Base-by-base conservation (phyloP, 2,113 vertebrate genomes). In the Serranochromis macrocephalus region DNA sequence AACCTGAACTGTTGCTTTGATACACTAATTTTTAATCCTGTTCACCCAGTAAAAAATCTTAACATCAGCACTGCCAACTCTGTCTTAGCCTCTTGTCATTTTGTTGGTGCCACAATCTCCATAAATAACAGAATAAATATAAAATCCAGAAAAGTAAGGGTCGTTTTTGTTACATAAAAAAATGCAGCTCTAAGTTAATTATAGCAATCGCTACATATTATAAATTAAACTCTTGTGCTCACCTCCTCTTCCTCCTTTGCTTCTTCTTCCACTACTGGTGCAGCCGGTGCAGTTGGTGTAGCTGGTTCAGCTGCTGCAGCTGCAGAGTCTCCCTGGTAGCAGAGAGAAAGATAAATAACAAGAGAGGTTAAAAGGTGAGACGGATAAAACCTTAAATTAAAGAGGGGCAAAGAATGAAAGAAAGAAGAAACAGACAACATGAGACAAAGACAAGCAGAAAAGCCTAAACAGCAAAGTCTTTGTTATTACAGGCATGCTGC, bases 291-390 rank as follows among this genome's bases (percentile, higher is more conserved):
- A 31, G 85, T 90, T 84, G 91, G 66, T 47, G 71, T 29, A 81
- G 83, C 14, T 47, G 73, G 42, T 49, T 31, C 78, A 58, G 89
- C 90, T 24, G 90, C 61, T 36, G 91, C 78, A 40, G 83, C 91
- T 85, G 91, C 88, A 79, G 94, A 90, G 24, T 94, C 92, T 45
- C 92, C 91, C 95, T 96, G 92, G 31, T 68, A 88, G 81, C 84
- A 90, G 13, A 90, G 55, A 87, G 36, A 82, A 57, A 81, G 33
- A 47, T 6, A 11, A 81, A 31, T 45, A 80, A 84, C 17, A 87
- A 38, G 16, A 55, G 5, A 63, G 19, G 40, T 88, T 81, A 66
- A 40, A 90, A 81, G 45, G 8, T 38, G 58, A 88, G 61, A 75
- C 3, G 21, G 9, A 40, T 21, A 14, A 31, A 8, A 4, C 19